A percentile compares a stretch with the other conserved stretches of the same genome.
Conservation (phyloP, 1,140 invertebrate genomes). For the Teleopsis dalmanni region DNA sequence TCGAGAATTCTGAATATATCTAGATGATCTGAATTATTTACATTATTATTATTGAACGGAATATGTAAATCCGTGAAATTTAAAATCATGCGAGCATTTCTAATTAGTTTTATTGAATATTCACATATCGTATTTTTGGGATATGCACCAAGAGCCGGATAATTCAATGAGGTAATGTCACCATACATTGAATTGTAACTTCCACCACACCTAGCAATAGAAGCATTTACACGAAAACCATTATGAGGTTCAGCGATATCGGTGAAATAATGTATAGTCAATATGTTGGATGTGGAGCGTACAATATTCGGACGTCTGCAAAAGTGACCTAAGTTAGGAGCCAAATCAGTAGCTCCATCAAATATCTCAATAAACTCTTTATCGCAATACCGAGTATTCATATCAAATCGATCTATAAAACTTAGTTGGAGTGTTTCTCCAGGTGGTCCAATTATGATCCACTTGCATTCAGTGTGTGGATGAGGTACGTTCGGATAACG, state of each 20-base stretch:
- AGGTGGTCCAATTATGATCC: conserved; percentile 61
- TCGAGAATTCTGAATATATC: conserved; percentile 22
- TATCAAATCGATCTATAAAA: conserved; percentile 66
- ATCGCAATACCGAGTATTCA: conserved; percentile 51
- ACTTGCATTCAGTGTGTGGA: conserved; percentile 70
- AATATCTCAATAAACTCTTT: conserved; percentile 65
- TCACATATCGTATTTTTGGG: conserved; percentile 49
- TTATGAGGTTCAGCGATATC: conserved; percentile 58
- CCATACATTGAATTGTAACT: conserved; percentile 34
- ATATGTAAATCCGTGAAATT: conserved; percentile 49
- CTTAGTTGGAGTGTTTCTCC: conserved; percentile 64
- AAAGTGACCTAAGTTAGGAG: conserved; percentile 54
- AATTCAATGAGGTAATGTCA: conserved; percentile 52
- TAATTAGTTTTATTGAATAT: conserved; percentile 52
- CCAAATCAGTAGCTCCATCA: conserved; percentile 64
- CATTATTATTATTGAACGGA: conserved; percentile 23
- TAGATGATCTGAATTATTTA: conserved; percentile 19
- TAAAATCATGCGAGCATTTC: conserved; percentile 48
- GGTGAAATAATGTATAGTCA: conserved; percentile 69
- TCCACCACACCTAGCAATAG: conserved; percentile 57
- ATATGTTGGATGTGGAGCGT: conserved; percentile 47
- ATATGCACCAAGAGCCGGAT: conserved; percentile 48
- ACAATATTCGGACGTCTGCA: conserved; percentile 56
- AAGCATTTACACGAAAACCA: conserved; percentile 69
- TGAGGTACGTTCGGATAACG: conserved; percentile 71